A percentile compares a stretch with the other conserved stretches of the same genome.
Conservation (phyloP, 1,140 invertebrate species). For the Solen grandis region DNA sequence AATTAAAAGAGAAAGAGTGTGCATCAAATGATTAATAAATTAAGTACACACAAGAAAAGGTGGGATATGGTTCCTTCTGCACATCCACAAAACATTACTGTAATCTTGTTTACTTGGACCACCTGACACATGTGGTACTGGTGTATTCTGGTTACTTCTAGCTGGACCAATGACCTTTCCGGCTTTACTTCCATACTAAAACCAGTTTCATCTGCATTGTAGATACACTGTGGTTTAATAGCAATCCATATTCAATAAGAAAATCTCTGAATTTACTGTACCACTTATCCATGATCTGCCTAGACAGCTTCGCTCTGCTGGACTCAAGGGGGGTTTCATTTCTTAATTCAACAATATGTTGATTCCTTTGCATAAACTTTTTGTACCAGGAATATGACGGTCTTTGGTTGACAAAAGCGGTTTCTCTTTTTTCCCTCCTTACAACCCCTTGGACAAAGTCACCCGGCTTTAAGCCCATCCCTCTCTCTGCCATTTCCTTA, state of each 20-base stretch:
- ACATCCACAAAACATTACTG: no score
- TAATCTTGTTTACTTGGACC: slow-evolving; percentile 5
- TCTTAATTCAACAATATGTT: slow-evolving; percentile 9
- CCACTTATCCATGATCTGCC: neutral
- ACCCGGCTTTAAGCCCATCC: slow-evolving; percentile 44
- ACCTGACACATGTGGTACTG: slow-evolving; percentile 17
- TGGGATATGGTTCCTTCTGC: no score
- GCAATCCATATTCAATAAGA: neutral
- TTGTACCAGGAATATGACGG: slow-evolving; percentile 6
- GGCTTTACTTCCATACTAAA: slow-evolving; percentile 14
- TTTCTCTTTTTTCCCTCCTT: slow-evolving; percentile 18
- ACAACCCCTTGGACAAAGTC: slow-evolving; percentile 46
- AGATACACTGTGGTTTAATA: slow-evolving; percentile 18
- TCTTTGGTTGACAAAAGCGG: neutral
- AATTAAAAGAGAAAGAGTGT: no score
- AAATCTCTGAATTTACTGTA: slow-evolving; percentile 13
- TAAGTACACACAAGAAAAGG: no score
- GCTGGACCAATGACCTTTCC: slow-evolving; percentile 31
- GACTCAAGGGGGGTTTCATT: slow-evolving; percentile 30
- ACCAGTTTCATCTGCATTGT: slow-evolving; percentile 39
- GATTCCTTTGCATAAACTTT: slow-evolving; percentile 9
- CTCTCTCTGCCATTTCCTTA: slow-evolving; percentile 47
- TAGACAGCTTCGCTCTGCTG: slow-evolving; percentile 12
- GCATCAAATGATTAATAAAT: no score
- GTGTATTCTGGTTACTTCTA: slow-evolving; percentile 21